These are phyloP conservation scores for Panopea generosa DNA, from an alignment of 2,888 invertebrate genomes.

Conservation along the genomic window DNA sequence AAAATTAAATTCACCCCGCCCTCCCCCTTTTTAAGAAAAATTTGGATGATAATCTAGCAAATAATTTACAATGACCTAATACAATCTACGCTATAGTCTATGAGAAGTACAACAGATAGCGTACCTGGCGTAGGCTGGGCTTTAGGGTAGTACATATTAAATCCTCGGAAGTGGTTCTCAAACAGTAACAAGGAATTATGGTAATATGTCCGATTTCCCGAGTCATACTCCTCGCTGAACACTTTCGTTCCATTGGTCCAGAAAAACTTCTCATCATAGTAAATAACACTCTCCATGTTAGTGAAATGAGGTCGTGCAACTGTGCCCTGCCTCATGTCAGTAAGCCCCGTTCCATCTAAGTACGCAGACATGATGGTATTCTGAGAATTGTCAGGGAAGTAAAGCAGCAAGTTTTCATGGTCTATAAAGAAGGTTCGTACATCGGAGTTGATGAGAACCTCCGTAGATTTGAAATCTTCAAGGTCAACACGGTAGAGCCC, in stretches of 20 bases:
- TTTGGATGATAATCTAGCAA: too few relatives aligned
- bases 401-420: constrained; percentile 91
- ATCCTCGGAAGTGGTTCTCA: constrained; percentile 87
- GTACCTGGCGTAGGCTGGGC: constrained; percentile 89
- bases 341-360: constrained; percentile 89
- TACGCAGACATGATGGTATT: constrained; percentile 93
- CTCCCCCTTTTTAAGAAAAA: too few relatives aligned
- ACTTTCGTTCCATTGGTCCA: constrained; percentile 94
- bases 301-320: constrained; percentile 91
- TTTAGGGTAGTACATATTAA: constrained; percentile 88
- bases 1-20: too few relatives aligned
- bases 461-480: constrained; percentile 87
- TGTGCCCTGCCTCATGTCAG: constrained; percentile 89
- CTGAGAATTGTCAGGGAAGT: constrained; percentile 90
- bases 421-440: constrained; percentile 94
- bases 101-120: too few relatives aligned
- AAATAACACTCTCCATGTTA: constrained; percentile 91
- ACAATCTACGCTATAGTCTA: too few relatives aligned
- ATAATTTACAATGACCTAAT: too few relatives aligned
- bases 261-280: constrained; percentile 90
- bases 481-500: constrained; percentile 92
- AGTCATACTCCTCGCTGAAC: constrained; percentile 92
- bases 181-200: constrained; percentile 88
- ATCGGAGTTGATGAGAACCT: constrained; percentile 86
- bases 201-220: constrained; percentile 89